Percentiles rank a stretch among this genome's conserved stretches.
Conservation (phyloP, 2,113 vertebrate genomes). For the Pycnonotus jocosus region DNA sequence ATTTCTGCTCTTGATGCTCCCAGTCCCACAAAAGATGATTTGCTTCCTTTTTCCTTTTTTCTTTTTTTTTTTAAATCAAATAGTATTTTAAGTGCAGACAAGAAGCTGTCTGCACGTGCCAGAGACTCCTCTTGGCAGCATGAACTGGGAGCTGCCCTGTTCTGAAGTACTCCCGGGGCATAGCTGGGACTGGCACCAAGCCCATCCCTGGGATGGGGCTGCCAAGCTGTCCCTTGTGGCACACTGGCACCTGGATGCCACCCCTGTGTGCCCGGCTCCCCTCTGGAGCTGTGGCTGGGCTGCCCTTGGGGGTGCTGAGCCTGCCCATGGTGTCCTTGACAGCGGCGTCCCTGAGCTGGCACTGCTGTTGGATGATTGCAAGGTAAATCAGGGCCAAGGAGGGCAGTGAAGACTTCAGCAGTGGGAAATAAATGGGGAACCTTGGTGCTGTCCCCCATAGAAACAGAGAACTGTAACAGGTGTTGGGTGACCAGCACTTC, state of each 20-base stretch:
- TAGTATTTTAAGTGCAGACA: background rate
- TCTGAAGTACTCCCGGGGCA: background rate
- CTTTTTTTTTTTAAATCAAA: background rate
- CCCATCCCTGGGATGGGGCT: background rate
- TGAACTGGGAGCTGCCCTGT: accelerated
- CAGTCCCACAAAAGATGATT: accelerated
- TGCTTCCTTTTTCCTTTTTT: background rate
- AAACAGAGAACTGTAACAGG: background rate
- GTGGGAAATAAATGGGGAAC: background rate
- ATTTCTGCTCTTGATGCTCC: background rate
- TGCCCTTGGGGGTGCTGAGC: background rate
- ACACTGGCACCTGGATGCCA: accelerated
- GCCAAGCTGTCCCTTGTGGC: background rate
- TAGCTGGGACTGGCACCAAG: background rate
- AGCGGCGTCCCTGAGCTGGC: background rate
- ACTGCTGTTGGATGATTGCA: accelerated
- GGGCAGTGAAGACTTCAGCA: background rate
- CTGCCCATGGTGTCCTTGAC: accelerated
- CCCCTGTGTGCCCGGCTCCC: accelerated
- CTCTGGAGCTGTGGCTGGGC: background rate
- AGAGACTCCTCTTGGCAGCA: background rate
- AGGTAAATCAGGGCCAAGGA: background rate
- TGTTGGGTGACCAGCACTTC: background rate
- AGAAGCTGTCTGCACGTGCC: background rate
- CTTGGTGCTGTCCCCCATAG: background rate